phyloP scores from a whole-genome alignment of 2,113 vertebrate species.

The Nycticebus coucang region DNA sequence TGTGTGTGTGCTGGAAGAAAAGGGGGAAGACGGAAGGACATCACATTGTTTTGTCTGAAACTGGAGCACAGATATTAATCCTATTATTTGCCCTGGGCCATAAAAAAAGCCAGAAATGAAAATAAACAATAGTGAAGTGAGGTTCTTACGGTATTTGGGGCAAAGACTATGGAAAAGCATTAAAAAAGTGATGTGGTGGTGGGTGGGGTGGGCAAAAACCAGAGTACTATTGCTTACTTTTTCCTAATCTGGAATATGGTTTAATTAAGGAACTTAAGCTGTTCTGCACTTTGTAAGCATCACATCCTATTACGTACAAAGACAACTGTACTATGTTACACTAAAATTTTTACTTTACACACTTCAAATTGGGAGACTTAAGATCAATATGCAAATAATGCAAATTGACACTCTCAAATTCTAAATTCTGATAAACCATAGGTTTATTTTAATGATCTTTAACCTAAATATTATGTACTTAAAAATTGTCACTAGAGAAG shows the following conservation, averaged over 20 bases:
- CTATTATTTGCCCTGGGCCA: background rate
- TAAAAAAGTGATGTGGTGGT: background rate
- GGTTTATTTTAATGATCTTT: slow-evolving; percentile 42
- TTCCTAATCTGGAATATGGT: slow-evolving; percentile 61
- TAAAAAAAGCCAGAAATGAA: background rate
- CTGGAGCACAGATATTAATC: slow-evolving; percentile 32
- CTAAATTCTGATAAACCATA: slow-evolving; percentile 31
- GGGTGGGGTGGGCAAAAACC: background rate
- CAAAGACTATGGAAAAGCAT: background rate
- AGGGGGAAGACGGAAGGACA: background rate
- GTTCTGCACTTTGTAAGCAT: slow-evolving; percentile 38
- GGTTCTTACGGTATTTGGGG: background rate
- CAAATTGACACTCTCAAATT: slow-evolving; percentile 2
- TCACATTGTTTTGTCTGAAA: background rate
- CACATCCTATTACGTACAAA: slow-evolving; percentile 37
- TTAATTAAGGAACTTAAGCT: slow-evolving; percentile 1
- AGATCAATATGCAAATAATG: slow-evolving; percentile 49
- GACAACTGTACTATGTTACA: background rate
- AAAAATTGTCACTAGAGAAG: slow-evolving; percentile 34
- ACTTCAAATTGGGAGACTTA: slow-evolving; percentile 31
- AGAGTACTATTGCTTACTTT: background rate
- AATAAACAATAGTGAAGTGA: background rate
- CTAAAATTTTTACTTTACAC: slow-evolving; percentile 32
- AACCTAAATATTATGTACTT: slow-evolving; percentile 52
- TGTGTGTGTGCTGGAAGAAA: background rate